These are phyloP conservation scores for Brachyptera risi DNA, from an alignment of 2,888 invertebrate species.

Conservation along the genomic window DNA sequence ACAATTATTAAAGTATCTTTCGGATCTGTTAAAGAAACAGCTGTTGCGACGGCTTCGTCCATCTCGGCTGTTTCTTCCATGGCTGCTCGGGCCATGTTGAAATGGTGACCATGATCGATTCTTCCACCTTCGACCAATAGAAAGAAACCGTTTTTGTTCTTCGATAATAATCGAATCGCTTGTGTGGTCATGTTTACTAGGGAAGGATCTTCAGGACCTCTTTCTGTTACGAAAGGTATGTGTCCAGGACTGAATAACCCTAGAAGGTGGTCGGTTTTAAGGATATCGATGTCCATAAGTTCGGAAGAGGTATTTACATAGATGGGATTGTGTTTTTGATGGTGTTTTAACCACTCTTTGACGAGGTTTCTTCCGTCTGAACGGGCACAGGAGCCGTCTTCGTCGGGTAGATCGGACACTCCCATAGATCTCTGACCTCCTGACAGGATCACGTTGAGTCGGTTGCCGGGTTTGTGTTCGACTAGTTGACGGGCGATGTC, in stretches of 20 bases:
- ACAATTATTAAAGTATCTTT: conserved; percentile 63
- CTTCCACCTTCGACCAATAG: conserved; percentile 56
- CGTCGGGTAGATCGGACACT: conserved; percentile 38
- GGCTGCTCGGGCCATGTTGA: conserved; percentile 55
- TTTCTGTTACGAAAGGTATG: conserved; percentile 52
- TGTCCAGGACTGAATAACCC: conserved; percentile 55
- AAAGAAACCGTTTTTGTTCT: not conserved
- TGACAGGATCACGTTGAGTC: conserved; percentile 53
- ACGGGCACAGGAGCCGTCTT: conserved; percentile 45
- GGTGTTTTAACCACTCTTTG: conserved; percentile 49
- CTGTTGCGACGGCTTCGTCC: conserved; percentile 57
- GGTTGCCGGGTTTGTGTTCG: conserved; percentile 54
- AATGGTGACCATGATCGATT: conserved; percentile 62
- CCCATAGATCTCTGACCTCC: conserved; percentile 55
- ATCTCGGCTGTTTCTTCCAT: conserved; percentile 61
- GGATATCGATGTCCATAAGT: not conserved
- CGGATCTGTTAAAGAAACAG: conserved; percentile 39
- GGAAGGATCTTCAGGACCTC: conserved; percentile 50
- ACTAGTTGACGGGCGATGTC: conserved; percentile 62
- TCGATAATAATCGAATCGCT: conserved; percentile 51
- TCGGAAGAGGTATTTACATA: not conserved
- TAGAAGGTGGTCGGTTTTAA: conserved; percentile 45
- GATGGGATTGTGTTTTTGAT: not conserved
- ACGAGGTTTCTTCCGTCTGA: conserved; percentile 54
- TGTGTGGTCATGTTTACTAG: conserved; percentile 55